A percentile compares a stretch with the other conserved stretches of the same genome.
phyloP scores from a whole-genome alignment of 2,113 vertebrate species.

The Nycticryphes semicollaris region DNA sequence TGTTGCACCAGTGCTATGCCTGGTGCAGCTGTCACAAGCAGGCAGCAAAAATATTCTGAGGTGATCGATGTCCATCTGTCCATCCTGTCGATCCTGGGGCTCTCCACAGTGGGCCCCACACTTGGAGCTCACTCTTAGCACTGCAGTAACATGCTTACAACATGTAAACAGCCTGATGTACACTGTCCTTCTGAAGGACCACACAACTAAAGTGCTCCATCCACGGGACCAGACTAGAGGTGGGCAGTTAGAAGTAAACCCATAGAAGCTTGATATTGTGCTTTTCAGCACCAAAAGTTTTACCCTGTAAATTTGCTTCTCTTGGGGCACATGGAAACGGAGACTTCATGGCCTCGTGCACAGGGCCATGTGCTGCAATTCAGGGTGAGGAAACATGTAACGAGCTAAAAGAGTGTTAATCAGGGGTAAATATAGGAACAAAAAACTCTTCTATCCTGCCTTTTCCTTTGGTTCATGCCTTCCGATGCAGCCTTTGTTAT shows the following conservation, averaged over 20 bases:
- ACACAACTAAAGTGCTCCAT: fast-evolving
- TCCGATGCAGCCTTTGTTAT: not conserved
- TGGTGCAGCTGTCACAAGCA: not conserved
- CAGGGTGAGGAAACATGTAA: not conserved
- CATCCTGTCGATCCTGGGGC: not conserved
- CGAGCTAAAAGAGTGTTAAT: not conserved
- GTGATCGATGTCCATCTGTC: not conserved
- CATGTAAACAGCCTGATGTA: fast-evolving
- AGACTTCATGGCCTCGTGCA: fast-evolving
- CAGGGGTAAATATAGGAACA: not conserved
- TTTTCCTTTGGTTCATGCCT: not conserved
- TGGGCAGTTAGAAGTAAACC: no score
- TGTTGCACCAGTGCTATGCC: not conserved
- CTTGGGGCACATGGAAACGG: not conserved
- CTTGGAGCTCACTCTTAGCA: not conserved
- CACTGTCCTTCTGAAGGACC: fast-evolving
- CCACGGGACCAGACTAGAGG: not conserved
- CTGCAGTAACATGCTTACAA: not conserved
- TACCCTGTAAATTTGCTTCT: not conserved
- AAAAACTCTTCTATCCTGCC: not conserved
- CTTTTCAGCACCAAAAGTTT: not conserved
- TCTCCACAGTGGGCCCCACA: fast-evolving
- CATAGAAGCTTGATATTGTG: not conserved
- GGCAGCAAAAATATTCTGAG: not conserved
- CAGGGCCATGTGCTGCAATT: not conserved